Evolutionary conservation across 2,888 invertebrate genomes (phyloP), one percentile per base, ranked within the genome.

Genomic region (Metalampra italica): DNA sequence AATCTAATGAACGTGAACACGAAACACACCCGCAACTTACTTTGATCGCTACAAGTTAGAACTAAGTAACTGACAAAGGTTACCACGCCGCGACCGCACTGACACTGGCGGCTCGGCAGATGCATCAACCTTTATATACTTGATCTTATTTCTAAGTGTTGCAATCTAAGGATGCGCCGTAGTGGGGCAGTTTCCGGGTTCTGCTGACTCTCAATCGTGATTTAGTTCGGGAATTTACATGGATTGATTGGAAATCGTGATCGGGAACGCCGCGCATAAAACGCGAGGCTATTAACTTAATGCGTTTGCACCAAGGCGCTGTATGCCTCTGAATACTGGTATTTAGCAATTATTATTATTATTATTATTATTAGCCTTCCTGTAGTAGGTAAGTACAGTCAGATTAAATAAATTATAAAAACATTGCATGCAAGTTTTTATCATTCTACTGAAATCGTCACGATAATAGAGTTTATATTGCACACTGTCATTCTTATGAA

Each of bases 41-140:
- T 43, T 12, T 45, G 15, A 7, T 12, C 2, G 11, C 36, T 36
- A 36, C n/a, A 45, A 43, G 34, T 42, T 36, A 47, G n/a, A 12
- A 29, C 37, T 37, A 40, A 30, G 43, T 44, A 39, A 48, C 48
- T 14, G 39, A 15, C 39, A 39, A 32, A 32, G 39, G 49, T 43
- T 43, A 36, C 22, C 11, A 32, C 1, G 15, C 14, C 13, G 12
- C 34, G 0, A 7, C 12, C 29, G 12, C 12, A 29, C n/a, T 12
- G 9, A 15, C 34, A 68, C 68, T 68, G 64, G 48, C 46, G 44
- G 43, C 34, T 49, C 49, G 49, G 52, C 30, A 46, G 45, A 38
- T 46, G 43, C 29, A 29, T 42, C 34, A 9, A 46, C 55, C 46
- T 60, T 74, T 78, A 65, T 77, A 78, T 78, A 78, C 61, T 56